Evolutionary conservation across 2,797 vertebrate genomes (phyloP), one percentile per base, ranked within the genome.

Genomic region (Pipistrellus pipistrellus): DNA sequence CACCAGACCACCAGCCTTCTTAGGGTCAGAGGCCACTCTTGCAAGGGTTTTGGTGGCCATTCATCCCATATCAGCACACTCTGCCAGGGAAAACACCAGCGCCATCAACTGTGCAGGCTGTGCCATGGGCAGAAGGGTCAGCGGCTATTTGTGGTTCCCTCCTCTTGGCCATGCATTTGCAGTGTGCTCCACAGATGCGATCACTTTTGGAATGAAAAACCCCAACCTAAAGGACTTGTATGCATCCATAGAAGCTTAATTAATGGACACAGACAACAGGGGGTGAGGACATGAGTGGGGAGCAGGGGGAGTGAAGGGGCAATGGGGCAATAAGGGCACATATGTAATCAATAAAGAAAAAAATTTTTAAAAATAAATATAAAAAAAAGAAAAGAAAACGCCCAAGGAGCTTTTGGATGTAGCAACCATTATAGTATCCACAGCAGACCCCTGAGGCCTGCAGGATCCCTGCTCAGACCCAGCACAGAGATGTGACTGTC

Each of bases 41-140:
- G 86, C 30, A 46, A 6, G 53, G 23, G 30, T 27, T 46, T 75
- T 73, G 11, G 30, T 57, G n/a, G 64, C 23, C 9, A 25, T 38
- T 82, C 53, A 38, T 44, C 55, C 32, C 17, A n/a, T 14, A 21
- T 12, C 1, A 12, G 53, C n/a, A 32, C 51, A 30, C 32, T 32
- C 66, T 66, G 13, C 68, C 38, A 69, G 5, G 18, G 77, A 27
- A 57, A 68, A 25, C 23, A 55, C 13, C 1, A 17, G 10, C 3
- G 3, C n/a, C 38, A 23, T 59, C 75, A 6, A 4, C 64, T 59
- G 12, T 13, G 11, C 8, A 73, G 30, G 15, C 32, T 69, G 23
- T 14, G 30, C 35, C n/a, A 59, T 0, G 3, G 41, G 41, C 2
- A 1, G 72, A 32, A 72, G 17, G 4, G 4, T 25, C 71, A 44